These are phyloP conservation scores for Zaprionus bogoriensis DNA, from an alignment of 2,888 invertebrate genomes.

Conservation along the genomic window DNA sequence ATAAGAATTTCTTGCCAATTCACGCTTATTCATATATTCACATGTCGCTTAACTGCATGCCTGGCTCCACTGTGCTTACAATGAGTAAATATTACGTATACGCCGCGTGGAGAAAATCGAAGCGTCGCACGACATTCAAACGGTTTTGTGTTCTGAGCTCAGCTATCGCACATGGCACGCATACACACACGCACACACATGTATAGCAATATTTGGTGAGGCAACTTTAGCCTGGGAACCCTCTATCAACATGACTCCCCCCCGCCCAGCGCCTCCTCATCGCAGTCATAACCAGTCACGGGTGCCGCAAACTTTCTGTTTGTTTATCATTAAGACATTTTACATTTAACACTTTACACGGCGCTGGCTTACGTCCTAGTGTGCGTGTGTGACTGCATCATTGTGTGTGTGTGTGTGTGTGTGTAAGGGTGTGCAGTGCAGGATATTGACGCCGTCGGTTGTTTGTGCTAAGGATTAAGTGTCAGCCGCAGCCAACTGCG, in stretches of 20 bases:
- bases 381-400: slow-evolving; percentile 19
- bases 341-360: slow-evolving; percentile 63
- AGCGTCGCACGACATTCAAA: slow-evolving; percentile 44
- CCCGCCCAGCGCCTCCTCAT: slow-evolving; percentile 5
- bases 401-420: slow-evolving; percentile 1
- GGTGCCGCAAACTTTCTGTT: slow-evolving; percentile 69
- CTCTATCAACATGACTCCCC: slow-evolving; percentile 33
- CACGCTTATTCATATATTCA: too few species aligned
- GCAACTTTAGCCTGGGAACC: slow-evolving; percentile 33
- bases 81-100: slow-evolving; percentile 56
- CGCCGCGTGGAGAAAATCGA: slow-evolving; percentile 58
- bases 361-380: slow-evolving; percentile 58
- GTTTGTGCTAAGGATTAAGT: slow-evolving; percentile 70
- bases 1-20: too few species aligned
- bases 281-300: slow-evolving; percentile 59
- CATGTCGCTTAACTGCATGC: too few species aligned
- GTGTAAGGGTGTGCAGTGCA: slow-evolving; percentile 25
- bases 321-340: slow-evolving; percentile 78
- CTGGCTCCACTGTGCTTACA: slow-evolving; percentile 35
- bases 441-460: slow-evolving; percentile 73
- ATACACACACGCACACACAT: not conserved
- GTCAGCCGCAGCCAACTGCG: slow-evolving; percentile 62
- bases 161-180: slow-evolving; percentile 18
- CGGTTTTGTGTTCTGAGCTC: slow-evolving; percentile 25
- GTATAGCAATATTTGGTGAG: slow-evolving; percentile 43